phyloP scores from a whole-genome alignment of 37 sponge, comb jelly and placozoan genomes.

The Ephydatia muelleri region DNA sequence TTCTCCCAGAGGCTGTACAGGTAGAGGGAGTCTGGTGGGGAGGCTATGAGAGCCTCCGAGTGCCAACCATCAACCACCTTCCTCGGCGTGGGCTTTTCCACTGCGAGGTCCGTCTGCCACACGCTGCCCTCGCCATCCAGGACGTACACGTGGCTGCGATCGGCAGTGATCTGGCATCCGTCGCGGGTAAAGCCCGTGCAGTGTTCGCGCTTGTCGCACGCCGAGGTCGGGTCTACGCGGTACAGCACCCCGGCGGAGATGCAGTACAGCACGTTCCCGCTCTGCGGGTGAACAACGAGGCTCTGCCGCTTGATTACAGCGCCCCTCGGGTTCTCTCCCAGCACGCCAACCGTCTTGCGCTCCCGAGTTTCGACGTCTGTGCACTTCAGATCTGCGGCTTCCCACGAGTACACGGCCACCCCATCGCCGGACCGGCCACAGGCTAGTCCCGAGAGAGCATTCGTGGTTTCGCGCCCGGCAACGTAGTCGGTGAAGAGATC shows the following conservation, averaged over 20 bases:
- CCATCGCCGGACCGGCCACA: not conserved
- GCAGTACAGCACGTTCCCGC: not conserved
- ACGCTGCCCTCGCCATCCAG: not conserved
- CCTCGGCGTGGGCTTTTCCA: not conserved
- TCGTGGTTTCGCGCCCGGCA: not conserved
- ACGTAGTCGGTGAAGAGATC: not conserved
- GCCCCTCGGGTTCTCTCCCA: not conserved
- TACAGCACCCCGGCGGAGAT: not conserved
- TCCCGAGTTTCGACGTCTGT: not conserved
- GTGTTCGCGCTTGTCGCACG: not conserved
- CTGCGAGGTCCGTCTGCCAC: not conserved
- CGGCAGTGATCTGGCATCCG: not conserved
- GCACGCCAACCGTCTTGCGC: not conserved
- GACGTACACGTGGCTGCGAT: not conserved
- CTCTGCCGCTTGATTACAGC: not conserved
- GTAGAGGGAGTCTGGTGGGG: not conserved
- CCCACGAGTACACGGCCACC: not conserved
- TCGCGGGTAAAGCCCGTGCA: not conserved
- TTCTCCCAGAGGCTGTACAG: not conserved
- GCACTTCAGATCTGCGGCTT: not conserved
- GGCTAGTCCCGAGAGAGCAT: not conserved
- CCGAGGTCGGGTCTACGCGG: not conserved
- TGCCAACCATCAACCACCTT: not conserved
- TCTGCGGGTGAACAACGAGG: not conserved
- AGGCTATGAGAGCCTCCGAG: not conserved